Conservation (phyloP, 2,888 invertebrate species). For the Cerastis rubricosa region DNA sequence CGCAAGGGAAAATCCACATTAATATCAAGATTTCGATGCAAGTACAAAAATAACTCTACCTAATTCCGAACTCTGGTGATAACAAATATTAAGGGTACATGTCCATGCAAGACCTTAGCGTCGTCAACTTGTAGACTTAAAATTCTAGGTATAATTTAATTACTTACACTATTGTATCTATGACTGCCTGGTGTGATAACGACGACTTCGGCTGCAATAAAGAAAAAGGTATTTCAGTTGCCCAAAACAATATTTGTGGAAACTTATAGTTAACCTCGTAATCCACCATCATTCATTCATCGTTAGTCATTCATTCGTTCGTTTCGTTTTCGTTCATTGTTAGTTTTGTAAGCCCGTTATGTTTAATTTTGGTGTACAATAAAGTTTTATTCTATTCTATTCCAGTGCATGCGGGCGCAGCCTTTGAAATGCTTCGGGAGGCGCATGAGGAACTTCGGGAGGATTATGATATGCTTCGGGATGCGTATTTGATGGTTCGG, state of each 20-base stretch:
- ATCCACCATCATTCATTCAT: too few relatives aligned
- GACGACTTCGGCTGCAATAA: constrained; percentile 80
- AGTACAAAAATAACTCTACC: too few relatives aligned
- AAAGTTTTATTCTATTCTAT: too few relatives aligned
- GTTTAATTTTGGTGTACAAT: too few relatives aligned
- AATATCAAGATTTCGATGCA: too few relatives aligned
- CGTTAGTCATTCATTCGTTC: too few relatives aligned
- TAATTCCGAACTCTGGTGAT: too few relatives aligned
- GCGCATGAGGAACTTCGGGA: not conserved
- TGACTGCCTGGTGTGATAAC: constrained; percentile 78
- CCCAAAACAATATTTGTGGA: not conserved
- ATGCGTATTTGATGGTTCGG: not conserved
- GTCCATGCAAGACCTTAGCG: not conserved
- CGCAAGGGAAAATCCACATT: too few relatives aligned
- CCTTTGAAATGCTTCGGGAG: not conserved
- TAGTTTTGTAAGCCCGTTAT: too few relatives aligned
- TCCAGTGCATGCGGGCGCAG: too few relatives aligned
- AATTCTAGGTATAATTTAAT: not conserved
- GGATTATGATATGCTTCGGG: not conserved
- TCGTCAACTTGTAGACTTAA: not conserved
- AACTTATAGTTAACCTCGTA: not conserved
- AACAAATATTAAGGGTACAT: not conserved
- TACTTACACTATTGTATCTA: constrained; percentile 73
- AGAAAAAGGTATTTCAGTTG: not conserved
- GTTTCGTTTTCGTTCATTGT: too few relatives aligned